Percentiles rank a stretch among this genome's conserved stretches.
Conservation (phyloP, 2,888 invertebrate species). For the Mechanitis mazaeus region DNA sequence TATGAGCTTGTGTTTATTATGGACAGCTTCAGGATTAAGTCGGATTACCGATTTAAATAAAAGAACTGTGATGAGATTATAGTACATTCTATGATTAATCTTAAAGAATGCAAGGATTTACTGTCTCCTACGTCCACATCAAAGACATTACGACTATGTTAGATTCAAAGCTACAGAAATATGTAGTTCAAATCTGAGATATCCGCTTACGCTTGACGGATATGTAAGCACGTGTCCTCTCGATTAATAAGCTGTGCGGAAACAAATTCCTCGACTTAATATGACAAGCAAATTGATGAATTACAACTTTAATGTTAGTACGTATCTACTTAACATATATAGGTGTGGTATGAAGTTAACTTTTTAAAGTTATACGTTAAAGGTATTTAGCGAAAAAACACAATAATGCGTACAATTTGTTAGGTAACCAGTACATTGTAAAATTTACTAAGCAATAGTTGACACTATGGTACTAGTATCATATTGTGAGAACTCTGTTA, state of each 20-base stretch:
- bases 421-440: too few relatives aligned
- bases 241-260: slow-evolving; percentile 70
- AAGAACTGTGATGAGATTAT: not conserved
- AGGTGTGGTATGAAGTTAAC: not conserved
- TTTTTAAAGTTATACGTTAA: too few relatives aligned
- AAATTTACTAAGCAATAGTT: too few relatives aligned
- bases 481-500: too few relatives aligned
- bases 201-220: slow-evolving; percentile 50
- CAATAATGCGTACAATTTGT: too few relatives aligned
- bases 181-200: slow-evolving; percentile 31
- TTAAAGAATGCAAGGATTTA: not conserved
- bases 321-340: not conserved
- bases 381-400: too few relatives aligned
- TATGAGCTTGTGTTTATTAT: not conserved
- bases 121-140: slow-evolving; percentile 2
- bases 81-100: not conserved
- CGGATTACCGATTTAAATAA: not conserved
- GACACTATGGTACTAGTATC: too few relatives aligned
- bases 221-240: slow-evolving; percentile 62
- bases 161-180: slow-evolving; percentile 23
- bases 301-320: slow-evolving; percentile 65
- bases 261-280: slow-evolving; percentile 74
- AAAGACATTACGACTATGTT: slow-evolving; percentile 12
- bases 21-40: not conserved
- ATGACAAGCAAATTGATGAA: slow-evolving; percentile 74